Base-by-base conservation (phyloP, 2,797 vertebrate species). In the Onychomys leucogaster region DNA sequence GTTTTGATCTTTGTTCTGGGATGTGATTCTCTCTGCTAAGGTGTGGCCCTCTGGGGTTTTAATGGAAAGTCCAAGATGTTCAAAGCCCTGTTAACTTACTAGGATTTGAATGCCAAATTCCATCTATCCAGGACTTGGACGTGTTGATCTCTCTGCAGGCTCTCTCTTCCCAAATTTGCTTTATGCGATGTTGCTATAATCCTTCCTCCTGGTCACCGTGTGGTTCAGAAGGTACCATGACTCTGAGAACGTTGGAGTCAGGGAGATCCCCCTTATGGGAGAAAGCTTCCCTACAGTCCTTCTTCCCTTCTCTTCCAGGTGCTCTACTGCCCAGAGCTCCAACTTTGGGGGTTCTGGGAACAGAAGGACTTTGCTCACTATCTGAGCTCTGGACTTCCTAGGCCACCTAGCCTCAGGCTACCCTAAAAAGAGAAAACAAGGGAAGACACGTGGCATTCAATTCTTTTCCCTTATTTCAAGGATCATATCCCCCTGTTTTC, bases 1-100 rank as follows among this genome's bases (percentile, higher is more conserved):
- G 57, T 94, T 97, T 95, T 94, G 92, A 90, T 85, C 49, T 94
- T 86, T 82, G 59, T 55, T 97, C 91, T 96, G 65, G n/a, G 76
- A 92, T 96, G 37, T 67, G 80, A 93, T 89, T 96, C n/a, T 91
- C 61, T 73, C 61, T 80, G 2, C 6, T 94, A 88, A 97, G 82
- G 73, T 71, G 82, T 94, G 88, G 84, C 76, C n/a, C 65, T 97
- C 57, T 91, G 65, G 73, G 61, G 63, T 94, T 96, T 96, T 69
- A 94, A 69, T 63, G 63, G 86, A 84, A 95, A 96, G 86, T 88
- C 84, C 91, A 94, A 94, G 77, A 85, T 86, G 82, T 89, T 85
- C 57, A 52, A 89, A 96, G 5, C 16, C 27, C 9, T 63, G 4
- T 88, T 63, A 92, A 82, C 37, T 94, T 80, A 25, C 25, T 41